Evolutionary conservation across 2,797 vertebrate species (phyloP).

Genomic region (Poeciliopsis paucimaculata): DNA sequence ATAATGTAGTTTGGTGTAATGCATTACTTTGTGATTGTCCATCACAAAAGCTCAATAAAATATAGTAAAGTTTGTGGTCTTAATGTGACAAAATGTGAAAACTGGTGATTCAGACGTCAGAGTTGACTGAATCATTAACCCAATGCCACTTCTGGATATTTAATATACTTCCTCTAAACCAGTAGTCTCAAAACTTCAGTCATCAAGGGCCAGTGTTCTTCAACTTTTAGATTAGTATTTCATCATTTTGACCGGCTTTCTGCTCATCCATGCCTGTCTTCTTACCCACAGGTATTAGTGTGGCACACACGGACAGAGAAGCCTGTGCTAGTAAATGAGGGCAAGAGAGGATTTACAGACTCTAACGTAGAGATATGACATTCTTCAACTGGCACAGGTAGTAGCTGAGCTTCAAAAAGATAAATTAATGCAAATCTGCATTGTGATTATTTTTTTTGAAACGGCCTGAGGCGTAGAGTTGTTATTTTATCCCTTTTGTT

Average conservation of each 20-base stretch:
- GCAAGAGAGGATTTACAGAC: constrained; percentile 90
- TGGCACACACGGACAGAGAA: constrained; percentile 92
- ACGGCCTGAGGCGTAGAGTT: constrained; percentile 4
- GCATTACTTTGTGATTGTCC: neutral
- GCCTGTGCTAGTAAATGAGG: constrained; percentile 88
- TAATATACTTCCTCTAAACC: constrained; percentile 13
- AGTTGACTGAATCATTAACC: constrained; percentile 8
- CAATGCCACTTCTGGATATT: constrained; percentile 16
- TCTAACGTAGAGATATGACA: constrained; percentile 86
- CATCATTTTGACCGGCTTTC: constrained; percentile 14
- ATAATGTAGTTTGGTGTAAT: neutral
- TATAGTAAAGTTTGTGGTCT: neutral
- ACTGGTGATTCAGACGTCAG: constrained; percentile 21
- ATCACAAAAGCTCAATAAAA: neutral
- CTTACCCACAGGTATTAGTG: constrained; percentile 84
- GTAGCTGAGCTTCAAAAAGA: constrained; percentile 49
- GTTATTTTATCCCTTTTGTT: neutral
- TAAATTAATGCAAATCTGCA: constrained; percentile 38
- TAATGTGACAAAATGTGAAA: neutral
- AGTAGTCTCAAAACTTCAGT: too few relatives aligned
- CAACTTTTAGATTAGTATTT: constrained; percentile 8
- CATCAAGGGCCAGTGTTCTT: too few relatives aligned
- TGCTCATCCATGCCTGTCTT: constrained; percentile 21
- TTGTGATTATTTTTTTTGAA: constrained; percentile 12
- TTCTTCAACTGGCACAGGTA: constrained; percentile 65